Base-by-base conservation (phyloP, 2,113 vertebrate genomes). In the Nesospiza acunhae region DNA sequence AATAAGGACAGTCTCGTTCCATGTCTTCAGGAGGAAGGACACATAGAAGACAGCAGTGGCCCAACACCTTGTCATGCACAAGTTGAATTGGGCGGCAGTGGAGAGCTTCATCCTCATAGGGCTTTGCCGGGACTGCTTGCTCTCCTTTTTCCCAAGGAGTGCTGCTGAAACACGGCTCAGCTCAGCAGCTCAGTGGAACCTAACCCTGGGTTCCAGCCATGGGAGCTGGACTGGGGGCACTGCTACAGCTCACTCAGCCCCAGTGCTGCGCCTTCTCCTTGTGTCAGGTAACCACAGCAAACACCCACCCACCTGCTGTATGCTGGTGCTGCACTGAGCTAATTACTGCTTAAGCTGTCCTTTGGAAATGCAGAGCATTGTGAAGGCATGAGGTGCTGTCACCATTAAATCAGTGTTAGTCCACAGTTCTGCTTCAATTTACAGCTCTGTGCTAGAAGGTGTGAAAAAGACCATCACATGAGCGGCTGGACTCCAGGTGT, bases 161-260 rank as follows among this genome's bases (percentile, higher is more conserved):
- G 1, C 37, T 69, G 60, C 55, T 9, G 9, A 30, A 60, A 53
- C 33, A 7, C 0, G 0, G 27, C 52, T 75, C 17, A 26, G 24
- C 78, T 67, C 52, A 63, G 42, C 23, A 30, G 13, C 1, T 0
- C 62, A 35, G 67, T 0, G 3, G 33, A 60, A 18, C 12, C 2
- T 1, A 20, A 31, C 18, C 33, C 53, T 60, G 35, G n/a, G n/a
- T n/a, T n/a, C n/a, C n/a, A n/a, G 18, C 23, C 0, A 0, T 5
- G 55, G 64, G 33, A 59, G 23, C 0, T 1, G 55, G 77, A 64
- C 2, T 19, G 30, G 19, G 44, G 31, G 5, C 19, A 31, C 28
- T 63, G 50, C 72, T 7, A 6, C 46, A 42, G 30, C 59, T 56
- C 41, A 1, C 31, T 26, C 44, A 60, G n/a, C 42, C 49, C 59